Evolutionary conservation across 1,140 invertebrate species (phyloP).

Genomic region (Camponotus floridanus): DNA sequence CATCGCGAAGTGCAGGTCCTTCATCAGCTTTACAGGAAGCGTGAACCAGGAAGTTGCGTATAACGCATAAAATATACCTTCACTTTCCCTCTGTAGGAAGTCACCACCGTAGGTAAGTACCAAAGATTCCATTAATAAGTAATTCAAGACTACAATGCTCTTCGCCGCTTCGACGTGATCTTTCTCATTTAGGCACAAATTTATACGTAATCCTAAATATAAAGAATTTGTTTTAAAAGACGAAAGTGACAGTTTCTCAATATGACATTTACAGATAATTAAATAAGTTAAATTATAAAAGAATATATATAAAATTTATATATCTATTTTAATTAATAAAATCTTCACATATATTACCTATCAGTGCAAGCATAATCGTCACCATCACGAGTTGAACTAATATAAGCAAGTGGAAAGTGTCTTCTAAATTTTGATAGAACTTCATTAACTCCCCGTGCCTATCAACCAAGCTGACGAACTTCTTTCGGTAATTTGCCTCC

Average conservation of each 20-base stretch:
- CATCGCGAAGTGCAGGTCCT: conserved; percentile 70
- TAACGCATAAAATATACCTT: conserved; percentile 59
- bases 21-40: conserved; percentile 61
- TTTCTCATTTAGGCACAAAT: conserved; percentile 63
- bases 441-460: conserved; percentile 41
- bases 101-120: conserved; percentile 74
- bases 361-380: conserved; percentile 14
- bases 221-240: background rate
- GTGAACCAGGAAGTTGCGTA: conserved; percentile 71
- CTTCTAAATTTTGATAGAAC: conserved; percentile 49
- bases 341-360: conserved; percentile 35
- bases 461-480: conserved; percentile 16
- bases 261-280: too few relatives aligned
- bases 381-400: conserved; percentile 5
- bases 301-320: background rate
- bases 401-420: conserved; percentile 15
- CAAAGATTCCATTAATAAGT: conserved; percentile 71
- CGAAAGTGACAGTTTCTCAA: background rate
- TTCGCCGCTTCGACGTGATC: conserved; percentile 24
- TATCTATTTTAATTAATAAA: background rate
- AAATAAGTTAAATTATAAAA: conserved; percentile 8
- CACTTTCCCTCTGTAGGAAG: conserved; percentile 55
- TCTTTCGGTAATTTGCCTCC: conserved; percentile 21
- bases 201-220: conserved; percentile 71
- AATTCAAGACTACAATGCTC: conserved; percentile 50